Evolutionary conservation across 2,888 invertebrate species (phyloP), one percentile per base, ranked within the genome.

Genomic region (Pseudococcus longispinus): DNA sequence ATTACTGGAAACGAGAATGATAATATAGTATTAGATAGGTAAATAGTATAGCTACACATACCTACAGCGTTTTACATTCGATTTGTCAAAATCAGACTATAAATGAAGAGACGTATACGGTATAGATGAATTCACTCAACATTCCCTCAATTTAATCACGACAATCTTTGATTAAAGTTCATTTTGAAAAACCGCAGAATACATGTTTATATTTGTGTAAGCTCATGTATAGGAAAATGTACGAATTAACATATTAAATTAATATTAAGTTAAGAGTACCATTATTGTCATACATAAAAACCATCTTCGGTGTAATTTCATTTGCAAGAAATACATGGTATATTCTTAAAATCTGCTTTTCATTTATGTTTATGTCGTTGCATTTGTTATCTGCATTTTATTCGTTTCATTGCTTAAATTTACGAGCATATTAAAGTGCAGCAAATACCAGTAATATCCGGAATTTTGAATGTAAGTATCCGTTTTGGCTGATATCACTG

Each of bases 401-500:
- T 80, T 80, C 77, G 77, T 80, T 80, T 80, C 77, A 80, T 80
- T 80, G 77, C 37, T 80, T 37, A 20, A 80, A 80, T 80, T 80
- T 80, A 80, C 42, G 77, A 80, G 77, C 77, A 80, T 80, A 80
- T 42, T 42, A 80, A 80, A 80, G 77, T 80, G 77, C 77, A 80
- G 77, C 77, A 80, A 80, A 80, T 80, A 80, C 77, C 77, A 80
- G 77, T 80, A 80, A 80, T 80, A 80, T 80, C 77, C 77, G 77
- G 77, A 80, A 80, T 80, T 80, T 80, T 80, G 77, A 80, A 80
- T 80, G 77, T 80, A 80, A 80, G 42, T 80, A 80, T 80, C 77
- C 77, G 77, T 80, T 80, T 80, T 80, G 77, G 77, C 77, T 80
- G 77, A 80, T 80, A 80, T 42, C 77, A 80, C 77, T 42, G 77